phyloP scores from a whole-genome alignment of 35 echinoderm and acorn worm genomes.

The Holothuria glaberrima region DNA sequence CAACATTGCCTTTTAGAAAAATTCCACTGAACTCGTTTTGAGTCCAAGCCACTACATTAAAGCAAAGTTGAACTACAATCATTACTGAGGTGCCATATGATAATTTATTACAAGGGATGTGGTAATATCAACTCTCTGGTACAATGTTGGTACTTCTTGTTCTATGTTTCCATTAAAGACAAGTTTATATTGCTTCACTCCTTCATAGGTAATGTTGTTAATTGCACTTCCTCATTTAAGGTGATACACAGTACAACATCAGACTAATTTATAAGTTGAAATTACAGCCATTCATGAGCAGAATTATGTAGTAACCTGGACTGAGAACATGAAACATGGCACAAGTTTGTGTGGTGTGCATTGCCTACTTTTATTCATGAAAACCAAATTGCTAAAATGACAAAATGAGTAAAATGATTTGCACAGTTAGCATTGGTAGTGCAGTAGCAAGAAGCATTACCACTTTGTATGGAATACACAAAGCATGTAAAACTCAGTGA shows the following conservation, averaged over 20 bases:
- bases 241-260: background rate
- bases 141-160: too few species aligned
- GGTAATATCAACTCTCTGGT: too few species aligned
- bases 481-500: background rate
- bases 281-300: background rate
- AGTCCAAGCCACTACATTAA: too few species aligned
- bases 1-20: too few species aligned
- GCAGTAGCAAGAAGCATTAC: constrained; percentile 2
- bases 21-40: too few species aligned
- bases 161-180: too few species aligned
- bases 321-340: background rate
- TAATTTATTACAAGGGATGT: too few species aligned
- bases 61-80: too few species aligned
- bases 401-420: constrained; percentile 2
- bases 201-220: too few species aligned
- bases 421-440: constrained; percentile 6
- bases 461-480: constrained; percentile 2
- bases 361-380: constrained; percentile 1
- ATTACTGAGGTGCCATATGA: too few species aligned
- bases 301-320: background rate
- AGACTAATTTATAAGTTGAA: background rate
- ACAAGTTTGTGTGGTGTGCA: background rate
- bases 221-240: background rate
- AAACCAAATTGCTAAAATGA: constrained; percentile 4
- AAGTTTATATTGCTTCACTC: too few species aligned